Evolutionary conservation across 1,140 invertebrate genomes (phyloP).

Genomic region (Arion vulgaris): DNA sequence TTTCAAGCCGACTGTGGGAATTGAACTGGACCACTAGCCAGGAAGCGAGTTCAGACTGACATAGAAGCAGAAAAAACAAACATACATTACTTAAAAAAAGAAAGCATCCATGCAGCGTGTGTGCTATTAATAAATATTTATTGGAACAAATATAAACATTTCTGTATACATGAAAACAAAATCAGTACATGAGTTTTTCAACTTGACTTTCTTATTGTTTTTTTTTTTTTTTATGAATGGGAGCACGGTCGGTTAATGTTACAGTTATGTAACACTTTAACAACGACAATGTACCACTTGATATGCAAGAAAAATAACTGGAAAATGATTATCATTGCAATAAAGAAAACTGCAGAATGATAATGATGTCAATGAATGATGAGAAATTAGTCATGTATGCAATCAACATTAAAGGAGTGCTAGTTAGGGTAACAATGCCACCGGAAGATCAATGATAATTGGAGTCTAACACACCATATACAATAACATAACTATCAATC

Average conservation of each 20-base stretch:
- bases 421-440: conserved; percentile 3
- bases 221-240: background rate
- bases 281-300: background rate
- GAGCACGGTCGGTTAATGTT: background rate
- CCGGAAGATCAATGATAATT: conserved; percentile 1
- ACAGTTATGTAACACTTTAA: background rate
- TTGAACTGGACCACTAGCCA: too few relatives aligned
- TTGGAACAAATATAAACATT: background rate
- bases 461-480: background rate
- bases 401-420: background rate
- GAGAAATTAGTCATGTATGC: background rate
- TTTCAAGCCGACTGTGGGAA: too few relatives aligned
- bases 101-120: too few relatives aligned
- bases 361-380: background rate
- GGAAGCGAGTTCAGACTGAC: too few relatives aligned
- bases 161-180: background rate
- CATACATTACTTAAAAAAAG: too few relatives aligned
- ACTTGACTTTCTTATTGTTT: background rate
- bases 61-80: too few relatives aligned
- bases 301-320: background rate
- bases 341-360: background rate
- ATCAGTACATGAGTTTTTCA: background rate
- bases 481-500: background rate
- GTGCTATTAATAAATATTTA: background rate
- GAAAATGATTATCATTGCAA: background rate